These are phyloP conservation scores for Leptinotarsa lineolata DNA, from an alignment of 1,140 invertebrate species.

Conservation along the genomic window DNA sequence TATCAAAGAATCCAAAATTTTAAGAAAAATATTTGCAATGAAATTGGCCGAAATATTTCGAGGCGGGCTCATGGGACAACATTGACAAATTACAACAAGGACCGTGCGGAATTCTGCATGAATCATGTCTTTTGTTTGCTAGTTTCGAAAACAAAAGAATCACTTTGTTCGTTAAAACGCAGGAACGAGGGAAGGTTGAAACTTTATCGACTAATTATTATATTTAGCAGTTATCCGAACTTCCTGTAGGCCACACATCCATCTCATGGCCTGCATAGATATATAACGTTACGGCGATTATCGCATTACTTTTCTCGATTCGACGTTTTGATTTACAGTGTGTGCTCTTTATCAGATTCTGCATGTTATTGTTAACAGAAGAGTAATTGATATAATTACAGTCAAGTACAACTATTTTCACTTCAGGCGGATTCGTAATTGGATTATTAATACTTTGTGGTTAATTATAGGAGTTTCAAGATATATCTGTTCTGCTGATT, in stretches of 20 bases:
- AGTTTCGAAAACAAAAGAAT: neutral
- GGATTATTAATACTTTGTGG: neutral
- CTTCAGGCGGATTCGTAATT: neutral
- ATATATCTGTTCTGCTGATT: too few relatives aligned
- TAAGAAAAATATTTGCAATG: too few relatives aligned
- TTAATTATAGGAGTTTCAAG: neutral
- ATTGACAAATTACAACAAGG: too few relatives aligned
- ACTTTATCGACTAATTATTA: slow-evolving; percentile 4
- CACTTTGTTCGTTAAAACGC: neutral
- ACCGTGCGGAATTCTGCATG: too few relatives aligned
- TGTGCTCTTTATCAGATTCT: neutral
- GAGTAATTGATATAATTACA: slow-evolving; percentile 9
- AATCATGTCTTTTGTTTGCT: too few relatives aligned
- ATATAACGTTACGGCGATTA: neutral
- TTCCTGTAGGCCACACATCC: neutral
- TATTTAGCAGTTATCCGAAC: slow-evolving; percentile 5
- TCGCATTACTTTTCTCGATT: slow-evolving; percentile 6
- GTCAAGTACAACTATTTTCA: neutral
- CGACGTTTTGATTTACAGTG: neutral
- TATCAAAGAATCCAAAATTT: too few relatives aligned
- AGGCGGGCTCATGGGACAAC: too few relatives aligned
- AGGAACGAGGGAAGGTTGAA: neutral
- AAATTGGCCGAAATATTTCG: too few relatives aligned
- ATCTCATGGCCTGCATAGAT: neutral
- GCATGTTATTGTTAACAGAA: neutral